phyloP scores from a whole-genome alignment of 1,140 invertebrate genomes.

The Thaumatotibia leucotreta region DNA sequence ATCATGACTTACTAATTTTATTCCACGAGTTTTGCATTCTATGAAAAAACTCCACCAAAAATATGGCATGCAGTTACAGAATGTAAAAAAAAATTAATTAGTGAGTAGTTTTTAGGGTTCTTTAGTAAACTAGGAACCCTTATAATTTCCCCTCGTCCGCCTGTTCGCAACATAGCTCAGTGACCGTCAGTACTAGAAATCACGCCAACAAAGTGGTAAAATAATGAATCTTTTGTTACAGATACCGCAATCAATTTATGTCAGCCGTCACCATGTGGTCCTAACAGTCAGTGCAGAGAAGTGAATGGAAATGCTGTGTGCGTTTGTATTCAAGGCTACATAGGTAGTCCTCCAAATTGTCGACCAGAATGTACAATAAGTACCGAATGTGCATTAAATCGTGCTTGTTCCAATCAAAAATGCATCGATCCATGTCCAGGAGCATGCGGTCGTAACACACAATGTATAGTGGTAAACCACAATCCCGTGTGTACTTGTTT shows the following conservation, averaged over 20 bases:
- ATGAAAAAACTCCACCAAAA: too few relatives aligned
- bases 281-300: constrained; percentile 84
- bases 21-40: too few relatives aligned
- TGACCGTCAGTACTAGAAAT: too few relatives aligned
- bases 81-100: not conserved
- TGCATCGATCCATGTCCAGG: constrained; percentile 86
- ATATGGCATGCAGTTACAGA: too few relatives aligned
- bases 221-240: constrained; percentile 48
- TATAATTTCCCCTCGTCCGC: too few relatives aligned
- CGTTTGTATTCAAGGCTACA: constrained; percentile 82
- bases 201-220: too few relatives aligned
- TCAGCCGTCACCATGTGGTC: constrained; percentile 80
- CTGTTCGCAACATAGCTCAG: too few relatives aligned
- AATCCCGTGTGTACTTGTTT: constrained; percentile 82
- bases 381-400: constrained; percentile 81
- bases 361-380: constrained; percentile 83
- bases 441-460: constrained; percentile 81
- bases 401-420: constrained; percentile 82
- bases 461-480: constrained; percentile 82
- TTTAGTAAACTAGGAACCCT: too few relatives aligned
- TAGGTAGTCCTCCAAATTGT: constrained; percentile 85
- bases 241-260: constrained; percentile 69
- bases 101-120: not conserved
- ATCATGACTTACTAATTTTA: too few relatives aligned
- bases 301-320: constrained; percentile 82